Evolutionary conservation across 1,140 invertebrate genomes (phyloP), one percentile per base, ranked within the genome.

Genomic region (Drosophila saltans): DNA sequence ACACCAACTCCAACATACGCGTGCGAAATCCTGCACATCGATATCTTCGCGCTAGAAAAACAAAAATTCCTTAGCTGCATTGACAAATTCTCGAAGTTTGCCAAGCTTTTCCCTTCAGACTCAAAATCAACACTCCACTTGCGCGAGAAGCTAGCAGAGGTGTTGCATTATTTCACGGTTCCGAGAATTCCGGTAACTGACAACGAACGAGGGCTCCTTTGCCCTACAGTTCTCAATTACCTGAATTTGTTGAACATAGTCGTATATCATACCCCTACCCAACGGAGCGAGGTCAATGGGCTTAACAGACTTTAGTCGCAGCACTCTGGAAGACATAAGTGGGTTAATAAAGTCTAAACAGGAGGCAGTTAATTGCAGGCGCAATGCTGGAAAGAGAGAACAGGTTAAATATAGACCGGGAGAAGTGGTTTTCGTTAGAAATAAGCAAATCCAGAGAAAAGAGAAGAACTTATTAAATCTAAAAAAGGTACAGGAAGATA

Each of bases 161-260:
- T 16, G 16, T 16, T 16, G 16, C 16, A 16, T 16, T 16, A 16
- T 16, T 16, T 16, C 16, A 16, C 16, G 16, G 16, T 16, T 16
- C 16, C 16, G 16, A 16, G 16, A 16, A 28, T 52, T 1, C 11
- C 56, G 3, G 62, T 71, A 1, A 60, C 63, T 2, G 63, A 72
- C 6, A 66, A 72, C 1, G 48, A 67, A 21, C 56, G 57, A 1
- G 64, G 58, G 0, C 21, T 61, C 6, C 26, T 66, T 1, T 66
- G 62, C 28, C 69, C 69, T 3, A 66, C 63, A 5, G 63, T 56
- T 0, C 21, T 66, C 0, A 65, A 60, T 10, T 65, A 71, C 8
- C 7, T 70, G 5, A 30, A 33, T 16, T 16, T 41, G 1, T 4
- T 70, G 3, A 52, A 36, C 0, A 64, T 64, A 2, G 10, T 33